Conservation (phyloP, 2,888 invertebrate species). For the Taenaris catops region DNA sequence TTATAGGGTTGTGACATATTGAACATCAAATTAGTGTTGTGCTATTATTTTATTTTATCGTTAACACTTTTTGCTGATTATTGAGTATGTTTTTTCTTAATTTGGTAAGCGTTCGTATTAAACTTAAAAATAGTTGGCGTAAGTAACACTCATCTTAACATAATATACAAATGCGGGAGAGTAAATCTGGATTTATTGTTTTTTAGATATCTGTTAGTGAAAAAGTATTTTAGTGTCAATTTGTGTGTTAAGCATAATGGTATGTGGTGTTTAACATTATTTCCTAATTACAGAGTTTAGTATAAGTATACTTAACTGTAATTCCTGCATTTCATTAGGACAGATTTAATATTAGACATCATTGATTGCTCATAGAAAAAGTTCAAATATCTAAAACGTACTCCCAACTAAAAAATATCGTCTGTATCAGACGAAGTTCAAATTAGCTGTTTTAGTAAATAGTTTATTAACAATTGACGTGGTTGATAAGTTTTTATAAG, state of each 20-base stretch:
- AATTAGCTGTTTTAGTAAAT: conserved; percentile 55
- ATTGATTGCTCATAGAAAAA: conserved; percentile 54
- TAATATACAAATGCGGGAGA: no score
- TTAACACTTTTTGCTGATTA: conserved; percentile 16
- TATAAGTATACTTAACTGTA: conserved; percentile 4
- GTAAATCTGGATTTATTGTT: conserved; percentile 9
- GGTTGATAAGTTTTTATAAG: conserved; percentile 55
- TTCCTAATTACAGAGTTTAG: conserved; percentile 5
- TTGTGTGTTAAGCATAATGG: neutral
- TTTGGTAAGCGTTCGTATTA: no score
- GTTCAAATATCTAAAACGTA: conserved; percentile 58
- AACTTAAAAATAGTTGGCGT: no score
- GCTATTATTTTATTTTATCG: conserved; percentile 24
- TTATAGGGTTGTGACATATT: conserved; percentile 27
- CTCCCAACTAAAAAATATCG: conserved; percentile 50
- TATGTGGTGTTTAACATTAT: neutral
- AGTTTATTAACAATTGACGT: conserved; percentile 64
- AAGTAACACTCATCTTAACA: no score
- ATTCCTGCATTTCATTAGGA: conserved; percentile 18
- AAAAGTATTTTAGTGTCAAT: conserved; percentile 1
- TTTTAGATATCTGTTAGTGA: no score
- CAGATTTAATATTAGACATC: conserved; percentile 32
- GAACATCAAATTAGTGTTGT: conserved; percentile 26
- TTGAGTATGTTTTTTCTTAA: no score
- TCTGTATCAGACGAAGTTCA: conserved; percentile 78